These are phyloP conservation scores for Gryllus bimaculatus DNA, from an alignment of 1,140 invertebrate species.

Conservation along the genomic window DNA sequence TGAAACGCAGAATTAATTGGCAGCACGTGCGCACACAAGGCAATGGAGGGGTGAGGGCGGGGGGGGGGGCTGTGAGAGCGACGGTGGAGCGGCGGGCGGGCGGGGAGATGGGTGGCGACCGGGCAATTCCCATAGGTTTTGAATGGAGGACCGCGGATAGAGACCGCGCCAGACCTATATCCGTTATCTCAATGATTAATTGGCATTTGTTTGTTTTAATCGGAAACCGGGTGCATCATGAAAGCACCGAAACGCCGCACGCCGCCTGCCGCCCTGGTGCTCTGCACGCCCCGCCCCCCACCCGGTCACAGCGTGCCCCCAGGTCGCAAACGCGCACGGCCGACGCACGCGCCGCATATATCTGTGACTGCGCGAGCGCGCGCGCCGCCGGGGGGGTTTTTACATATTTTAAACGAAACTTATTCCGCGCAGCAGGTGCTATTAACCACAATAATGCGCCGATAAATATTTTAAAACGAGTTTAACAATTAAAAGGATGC, in stretches of 20 bases:
- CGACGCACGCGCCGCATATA: background rate
- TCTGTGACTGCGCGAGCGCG: background rate
- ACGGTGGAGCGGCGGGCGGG: background rate
- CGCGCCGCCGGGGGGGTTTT: background rate
- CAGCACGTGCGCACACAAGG: background rate
- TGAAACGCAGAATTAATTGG: constrained; percentile 4
- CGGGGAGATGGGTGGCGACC: too few relatives aligned
- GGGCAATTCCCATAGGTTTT: background rate
- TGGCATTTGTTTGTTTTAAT: background rate
- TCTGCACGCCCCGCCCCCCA: background rate
- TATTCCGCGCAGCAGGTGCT: background rate
- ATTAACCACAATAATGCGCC: background rate
- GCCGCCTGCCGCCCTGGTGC: background rate
- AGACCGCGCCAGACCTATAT: background rate
- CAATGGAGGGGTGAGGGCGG: too few relatives aligned
- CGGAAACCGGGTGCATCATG: background rate
- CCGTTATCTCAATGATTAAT: constrained; percentile 5
- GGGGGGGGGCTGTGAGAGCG: too few relatives aligned
- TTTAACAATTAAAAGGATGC: background rate
- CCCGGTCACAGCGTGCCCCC: background rate
- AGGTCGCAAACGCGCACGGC: background rate
- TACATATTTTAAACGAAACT: background rate
- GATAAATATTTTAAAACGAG: constrained; percentile 1
- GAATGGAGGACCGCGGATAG: background rate
- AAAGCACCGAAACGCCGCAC: background rate